These are phyloP conservation scores for Pilophorus perplexus DNA, from an alignment of 2,888 invertebrate genomes.

Conservation along the genomic window DNA sequence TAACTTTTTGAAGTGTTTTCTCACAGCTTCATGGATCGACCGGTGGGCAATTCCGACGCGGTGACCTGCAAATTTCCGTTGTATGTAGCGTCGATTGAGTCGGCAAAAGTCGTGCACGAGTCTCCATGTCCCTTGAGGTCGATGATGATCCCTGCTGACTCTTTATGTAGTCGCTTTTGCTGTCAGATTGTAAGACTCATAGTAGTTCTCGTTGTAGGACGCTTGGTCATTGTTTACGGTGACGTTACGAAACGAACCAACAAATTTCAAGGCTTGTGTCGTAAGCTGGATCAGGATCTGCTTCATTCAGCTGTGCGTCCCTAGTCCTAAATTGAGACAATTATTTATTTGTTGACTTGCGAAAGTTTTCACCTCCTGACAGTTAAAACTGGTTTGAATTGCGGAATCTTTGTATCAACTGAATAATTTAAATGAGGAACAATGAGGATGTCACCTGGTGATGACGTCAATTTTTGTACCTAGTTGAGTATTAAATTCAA, in stretches of 20 bases:
- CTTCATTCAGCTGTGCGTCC: not conserved
- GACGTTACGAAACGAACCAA: not conserved
- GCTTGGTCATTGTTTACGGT: not conserved
- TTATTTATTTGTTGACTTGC: too few species aligned
- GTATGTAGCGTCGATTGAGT: not conserved
- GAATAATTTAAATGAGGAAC: too few species aligned
- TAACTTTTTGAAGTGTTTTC: not conserved
- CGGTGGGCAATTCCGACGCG: not conserved
- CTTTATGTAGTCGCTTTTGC: not conserved
- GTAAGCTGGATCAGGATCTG: not conserved
- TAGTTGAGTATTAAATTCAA: too few species aligned
- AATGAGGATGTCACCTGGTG: too few species aligned
- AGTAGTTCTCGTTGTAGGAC: not conserved
- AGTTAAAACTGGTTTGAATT: too few species aligned
- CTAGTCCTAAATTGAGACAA: not conserved
- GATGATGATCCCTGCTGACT: not conserved
- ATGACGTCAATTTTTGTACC: too few species aligned
- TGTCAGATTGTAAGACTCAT: constrained; percentile 1
- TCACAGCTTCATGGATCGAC: not conserved
- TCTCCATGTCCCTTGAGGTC: not conserved
- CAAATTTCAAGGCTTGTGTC: constrained; percentile 1
- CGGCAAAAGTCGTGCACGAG: not conserved
- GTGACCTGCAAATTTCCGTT: not conserved
- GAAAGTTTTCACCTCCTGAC: too few species aligned
- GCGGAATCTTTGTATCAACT: too few species aligned